These are phyloP conservation scores for Sebastes oblongus DNA, from an alignment of 2,797 vertebrate genomes.

Conservation along the genomic window DNA sequence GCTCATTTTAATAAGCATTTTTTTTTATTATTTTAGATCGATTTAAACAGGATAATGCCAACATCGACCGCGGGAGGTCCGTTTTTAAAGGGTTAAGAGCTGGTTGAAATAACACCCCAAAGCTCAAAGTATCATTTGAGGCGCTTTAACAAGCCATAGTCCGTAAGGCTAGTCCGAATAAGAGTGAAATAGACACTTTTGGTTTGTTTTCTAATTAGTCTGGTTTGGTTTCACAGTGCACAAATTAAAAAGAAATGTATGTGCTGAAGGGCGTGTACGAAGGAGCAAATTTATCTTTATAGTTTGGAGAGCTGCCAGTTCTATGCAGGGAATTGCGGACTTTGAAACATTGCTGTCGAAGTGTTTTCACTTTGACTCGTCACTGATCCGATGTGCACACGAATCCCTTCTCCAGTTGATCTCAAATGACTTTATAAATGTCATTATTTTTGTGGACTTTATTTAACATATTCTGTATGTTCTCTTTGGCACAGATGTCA, in stretches of 20 bases:
- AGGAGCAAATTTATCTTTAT: background rate
- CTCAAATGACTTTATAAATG: background rate
- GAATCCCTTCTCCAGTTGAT: background rate
- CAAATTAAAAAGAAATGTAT: background rate
- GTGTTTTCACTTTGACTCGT: background rate
- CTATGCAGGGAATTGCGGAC: background rate
- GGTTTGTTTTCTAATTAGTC: no score
- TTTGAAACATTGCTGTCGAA: background rate
- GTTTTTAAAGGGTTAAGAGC: background rate
- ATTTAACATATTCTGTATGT: background rate
- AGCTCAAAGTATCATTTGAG: background rate
- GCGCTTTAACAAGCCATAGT: rapidly evolving
- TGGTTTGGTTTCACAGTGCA: no score
- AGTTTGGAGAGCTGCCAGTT: background rate
- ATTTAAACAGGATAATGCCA: no score
- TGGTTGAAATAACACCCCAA: background rate
- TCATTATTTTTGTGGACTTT: background rate
- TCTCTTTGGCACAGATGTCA: background rate
- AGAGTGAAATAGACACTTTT: no score
- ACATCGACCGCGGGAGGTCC: rapidly evolving
- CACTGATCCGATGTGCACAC: no score
- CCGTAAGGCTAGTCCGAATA: no score
- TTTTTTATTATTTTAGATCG: no score
- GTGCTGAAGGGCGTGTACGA: background rate
- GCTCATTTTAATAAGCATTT: no score